Conservation (phyloP, 1,140 invertebrate species). For the Euglossa dilemma region DNA sequence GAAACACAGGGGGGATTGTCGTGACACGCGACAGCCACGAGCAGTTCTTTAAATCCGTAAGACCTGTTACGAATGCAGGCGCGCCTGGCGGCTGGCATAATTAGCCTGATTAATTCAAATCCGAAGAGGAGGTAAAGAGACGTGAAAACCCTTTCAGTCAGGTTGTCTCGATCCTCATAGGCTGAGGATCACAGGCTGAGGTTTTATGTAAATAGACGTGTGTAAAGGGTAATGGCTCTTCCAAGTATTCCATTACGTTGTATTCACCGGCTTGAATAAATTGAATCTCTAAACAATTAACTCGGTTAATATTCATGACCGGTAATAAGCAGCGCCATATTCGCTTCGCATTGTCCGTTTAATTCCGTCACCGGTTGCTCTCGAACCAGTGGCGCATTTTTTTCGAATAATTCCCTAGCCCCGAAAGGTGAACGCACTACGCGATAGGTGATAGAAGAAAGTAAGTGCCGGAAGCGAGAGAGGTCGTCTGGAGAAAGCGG, state of each 20-base stretch:
- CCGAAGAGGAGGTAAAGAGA: slow-evolving; percentile 51
- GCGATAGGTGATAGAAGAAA: no score
- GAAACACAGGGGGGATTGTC: no score
- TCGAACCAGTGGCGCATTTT: not conserved
- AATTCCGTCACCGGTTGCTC: not conserved
- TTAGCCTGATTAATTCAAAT: slow-evolving; percentile 62
- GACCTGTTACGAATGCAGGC: not conserved
- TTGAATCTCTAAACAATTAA: slow-evolving; percentile 62
- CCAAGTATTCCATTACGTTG: slow-evolving; percentile 44
- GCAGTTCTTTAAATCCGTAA: slow-evolving; percentile 25
- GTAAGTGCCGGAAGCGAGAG: not conserved
- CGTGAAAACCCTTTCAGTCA: slow-evolving; percentile 63
- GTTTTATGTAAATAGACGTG: slow-evolving; percentile 66
- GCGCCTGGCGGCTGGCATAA: slow-evolving; percentile 38
- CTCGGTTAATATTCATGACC: slow-evolving; percentile 33
- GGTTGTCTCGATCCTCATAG: slow-evolving; percentile 37
- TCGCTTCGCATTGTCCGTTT: not conserved
- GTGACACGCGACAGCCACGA: not conserved
- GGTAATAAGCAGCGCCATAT: not conserved
- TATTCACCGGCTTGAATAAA: slow-evolving; percentile 51
- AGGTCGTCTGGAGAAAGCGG: not conserved
- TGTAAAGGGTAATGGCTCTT: slow-evolving; percentile 60
- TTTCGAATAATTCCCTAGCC: not conserved
- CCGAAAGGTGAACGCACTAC: no score
- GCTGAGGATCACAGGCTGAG: slow-evolving; percentile 57